Percentiles rank a stretch among this genome's conserved stretches.
Conservation (phyloP, 2,888 invertebrate genomes). For the Timandra comae region DNA sequence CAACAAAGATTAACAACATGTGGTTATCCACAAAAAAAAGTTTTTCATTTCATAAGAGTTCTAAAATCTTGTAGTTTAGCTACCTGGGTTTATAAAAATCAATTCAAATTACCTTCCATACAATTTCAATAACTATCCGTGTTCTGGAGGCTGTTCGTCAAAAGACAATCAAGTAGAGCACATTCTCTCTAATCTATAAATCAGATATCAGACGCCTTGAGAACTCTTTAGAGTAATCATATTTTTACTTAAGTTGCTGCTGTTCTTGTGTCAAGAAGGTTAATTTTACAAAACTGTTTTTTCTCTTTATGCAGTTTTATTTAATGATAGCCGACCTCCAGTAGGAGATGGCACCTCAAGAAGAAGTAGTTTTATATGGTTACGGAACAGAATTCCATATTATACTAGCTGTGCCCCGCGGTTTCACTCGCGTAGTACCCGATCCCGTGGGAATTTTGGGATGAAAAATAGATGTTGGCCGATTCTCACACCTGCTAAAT, state of each 20-base stretch:
- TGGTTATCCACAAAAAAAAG: too few species aligned
- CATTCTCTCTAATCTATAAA: slow-evolving; percentile 54
- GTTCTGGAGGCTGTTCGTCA: slow-evolving; percentile 40
- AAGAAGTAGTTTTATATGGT: not conserved
- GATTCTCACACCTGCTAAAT: not conserved
- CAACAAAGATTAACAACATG: too few species aligned
- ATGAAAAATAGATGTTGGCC: not conserved
- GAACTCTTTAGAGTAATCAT: slow-evolving; percentile 49
- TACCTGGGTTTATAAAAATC: too few species aligned
- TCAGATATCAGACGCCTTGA: slow-evolving; percentile 49
- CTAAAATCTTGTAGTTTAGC: too few species aligned
- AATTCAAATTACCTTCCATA: too few species aligned
- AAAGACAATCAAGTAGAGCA: slow-evolving; percentile 59
- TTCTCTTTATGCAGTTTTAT: not conserved
- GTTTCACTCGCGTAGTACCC: too few species aligned
- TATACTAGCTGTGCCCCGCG: too few species aligned
- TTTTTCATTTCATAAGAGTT: too few species aligned
- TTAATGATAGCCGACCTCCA: not conserved
- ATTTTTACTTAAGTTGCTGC: slow-evolving; percentile 51
- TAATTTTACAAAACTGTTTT: not conserved
- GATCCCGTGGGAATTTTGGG: too few species aligned
- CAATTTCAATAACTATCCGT: slow-evolving; percentile 4
- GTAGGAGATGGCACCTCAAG: too few species aligned
- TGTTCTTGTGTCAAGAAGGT: not conserved
- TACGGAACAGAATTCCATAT: not conserved